Evolutionary conservation across 2,797 vertebrate species (phyloP).

Genomic region (Carapus acus): DNA sequence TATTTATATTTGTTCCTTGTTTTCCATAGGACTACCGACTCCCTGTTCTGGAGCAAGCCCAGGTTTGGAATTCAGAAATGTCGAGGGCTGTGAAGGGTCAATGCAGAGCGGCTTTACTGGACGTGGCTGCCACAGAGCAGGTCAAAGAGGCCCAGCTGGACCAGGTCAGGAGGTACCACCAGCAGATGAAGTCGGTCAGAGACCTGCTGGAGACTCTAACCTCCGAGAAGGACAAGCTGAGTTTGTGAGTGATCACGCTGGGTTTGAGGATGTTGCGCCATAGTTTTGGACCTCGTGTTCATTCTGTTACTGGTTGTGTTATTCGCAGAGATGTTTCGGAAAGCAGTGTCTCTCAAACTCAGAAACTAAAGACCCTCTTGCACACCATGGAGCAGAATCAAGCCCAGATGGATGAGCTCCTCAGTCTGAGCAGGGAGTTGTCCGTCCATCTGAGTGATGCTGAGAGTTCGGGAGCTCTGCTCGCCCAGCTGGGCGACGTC

Average conservation of each 20-base stretch:
- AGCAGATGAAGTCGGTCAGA: constrained; percentile 60
- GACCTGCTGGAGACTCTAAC: constrained; percentile 69
- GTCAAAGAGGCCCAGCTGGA: constrained; percentile 75
- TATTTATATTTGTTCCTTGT: constrained; percentile 19
- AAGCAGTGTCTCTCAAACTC: constrained; percentile 69
- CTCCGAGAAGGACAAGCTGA: constrained; percentile 74
- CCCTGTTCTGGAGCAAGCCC: constrained; percentile 67
- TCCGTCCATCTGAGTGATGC: constrained; percentile 67
- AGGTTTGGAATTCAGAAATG: constrained; percentile 17
- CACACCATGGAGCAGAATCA: constrained; percentile 69
- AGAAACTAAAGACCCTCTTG: constrained; percentile 72
- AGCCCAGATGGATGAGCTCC: constrained; percentile 65
- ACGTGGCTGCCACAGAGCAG: constrained; percentile 72
- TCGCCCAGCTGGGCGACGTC: constrained; percentile 76
- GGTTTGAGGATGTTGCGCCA: neutral
- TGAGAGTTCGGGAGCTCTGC: constrained; percentile 76
- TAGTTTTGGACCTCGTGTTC: neutral
- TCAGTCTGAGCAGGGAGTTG: constrained; percentile 68
- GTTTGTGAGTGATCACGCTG: constrained; percentile 75
- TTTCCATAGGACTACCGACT: constrained; percentile 64
- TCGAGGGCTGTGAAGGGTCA: constrained; percentile 24
- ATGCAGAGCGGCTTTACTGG: constrained; percentile 71
- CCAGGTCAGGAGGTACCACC: constrained; percentile 76
- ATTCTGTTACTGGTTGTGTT: constrained; percentile 15
- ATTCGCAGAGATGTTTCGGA: constrained; percentile 68